These are phyloP conservation scores for Hedychridium roseum DNA, from an alignment of 2,888 invertebrate species.

Conservation along the genomic window DNA sequence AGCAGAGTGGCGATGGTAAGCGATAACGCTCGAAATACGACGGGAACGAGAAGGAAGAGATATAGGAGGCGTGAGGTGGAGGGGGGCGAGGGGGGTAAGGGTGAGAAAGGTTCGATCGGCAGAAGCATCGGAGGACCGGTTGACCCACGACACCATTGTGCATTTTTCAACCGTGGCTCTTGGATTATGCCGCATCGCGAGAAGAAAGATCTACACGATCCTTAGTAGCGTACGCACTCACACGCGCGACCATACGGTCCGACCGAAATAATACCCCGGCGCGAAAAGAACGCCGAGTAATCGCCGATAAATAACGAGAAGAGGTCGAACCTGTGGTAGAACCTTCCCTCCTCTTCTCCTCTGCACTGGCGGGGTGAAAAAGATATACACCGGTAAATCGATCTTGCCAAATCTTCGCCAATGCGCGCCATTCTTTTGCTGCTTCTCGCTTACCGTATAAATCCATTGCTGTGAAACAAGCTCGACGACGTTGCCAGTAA, in stretches of 20 bases:
- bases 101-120: too few species aligned
- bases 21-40: too few species aligned
- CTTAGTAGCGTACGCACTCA: too few species aligned
- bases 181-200: conserved; percentile 25
- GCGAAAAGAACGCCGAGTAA: conserved; percentile 24
- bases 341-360: background rate
- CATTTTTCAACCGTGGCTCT: conserved; percentile 22
- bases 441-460: too few species aligned
- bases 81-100: background rate
- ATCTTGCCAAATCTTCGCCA: too few species aligned
- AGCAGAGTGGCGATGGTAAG: too few species aligned
- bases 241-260: background rate
- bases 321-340: conserved; percentile 7
- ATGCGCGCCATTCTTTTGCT: too few species aligned
- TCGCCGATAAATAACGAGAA: conserved; percentile 31
- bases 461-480: too few species aligned
- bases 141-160: conserved; percentile 16
- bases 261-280: conserved; percentile 22
- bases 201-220: conserved; percentile 14
- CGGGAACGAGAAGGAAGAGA: background rate
- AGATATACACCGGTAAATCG: too few species aligned
- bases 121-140: conserved; percentile 10
- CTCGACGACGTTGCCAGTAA: too few species aligned
- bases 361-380: too few species aligned
- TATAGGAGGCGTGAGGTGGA: background rate